phyloP scores from a whole-genome alignment of 2,113 vertebrate genomes.

The Protobothrops mucrosquamatus region DNA sequence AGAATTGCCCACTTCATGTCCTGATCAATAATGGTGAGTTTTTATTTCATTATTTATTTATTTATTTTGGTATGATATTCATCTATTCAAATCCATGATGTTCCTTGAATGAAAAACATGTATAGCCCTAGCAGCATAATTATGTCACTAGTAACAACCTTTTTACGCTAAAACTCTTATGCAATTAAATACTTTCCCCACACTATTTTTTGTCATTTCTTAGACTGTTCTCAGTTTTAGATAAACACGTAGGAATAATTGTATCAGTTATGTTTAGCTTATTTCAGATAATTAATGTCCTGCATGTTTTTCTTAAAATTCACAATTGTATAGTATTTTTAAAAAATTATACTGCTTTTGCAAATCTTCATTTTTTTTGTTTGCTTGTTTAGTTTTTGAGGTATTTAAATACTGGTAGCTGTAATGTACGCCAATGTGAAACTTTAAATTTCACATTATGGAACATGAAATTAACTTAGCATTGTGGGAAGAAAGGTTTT shows the following conservation, averaged over 20 bases:
- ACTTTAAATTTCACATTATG: background rate
- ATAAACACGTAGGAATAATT: background rate
- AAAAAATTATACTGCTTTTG: background rate
- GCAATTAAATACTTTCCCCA: background rate
- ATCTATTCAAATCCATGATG: rapidly evolving
- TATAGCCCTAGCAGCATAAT: background rate
- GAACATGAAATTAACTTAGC: background rate
- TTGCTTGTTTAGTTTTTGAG: background rate
- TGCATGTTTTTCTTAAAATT: background rate
- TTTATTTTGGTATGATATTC: background rate
- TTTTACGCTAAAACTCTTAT: background rate
- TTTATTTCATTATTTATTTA: background rate
- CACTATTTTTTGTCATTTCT: background rate
- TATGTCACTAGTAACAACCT: background rate
- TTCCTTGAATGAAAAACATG: constrained; percentile 5
- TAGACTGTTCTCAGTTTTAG: background rate
- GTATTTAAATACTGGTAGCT: background rate
- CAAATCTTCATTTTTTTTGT: background rate
- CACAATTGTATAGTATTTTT: background rate
- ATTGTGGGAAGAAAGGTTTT: background rate
- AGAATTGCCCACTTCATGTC: constrained; percentile 79
- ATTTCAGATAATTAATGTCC: background rate
- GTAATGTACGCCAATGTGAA: background rate
- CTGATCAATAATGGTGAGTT: constrained; percentile 91
- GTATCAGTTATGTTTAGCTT: background rate